Evolutionary conservation across 2,113 vertebrate genomes (phyloP).

Genomic region (Anseranas semipalmata): DNA sequence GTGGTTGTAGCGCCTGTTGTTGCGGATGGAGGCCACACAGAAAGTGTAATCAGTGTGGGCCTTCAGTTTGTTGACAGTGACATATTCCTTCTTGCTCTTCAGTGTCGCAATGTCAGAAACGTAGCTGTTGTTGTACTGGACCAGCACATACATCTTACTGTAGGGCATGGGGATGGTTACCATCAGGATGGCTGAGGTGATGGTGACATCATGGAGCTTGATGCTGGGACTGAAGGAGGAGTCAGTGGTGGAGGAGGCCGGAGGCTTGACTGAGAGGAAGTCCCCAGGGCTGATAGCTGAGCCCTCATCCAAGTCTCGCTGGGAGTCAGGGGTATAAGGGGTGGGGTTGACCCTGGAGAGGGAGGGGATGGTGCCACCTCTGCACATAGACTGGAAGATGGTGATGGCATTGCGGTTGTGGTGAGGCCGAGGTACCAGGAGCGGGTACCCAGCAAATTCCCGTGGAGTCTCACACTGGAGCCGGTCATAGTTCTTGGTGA

Average conservation of each 20-base stretch:
- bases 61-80: constrained; percentile 86
- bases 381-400: constrained; percentile 89
- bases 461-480: constrained; percentile 93
- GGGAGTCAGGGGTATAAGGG: constrained; percentile 81
- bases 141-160: constrained; percentile 96
- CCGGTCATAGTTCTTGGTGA: constrained; percentile 95
- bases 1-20: constrained; percentile 94
- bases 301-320: constrained; percentile 83
- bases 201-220: constrained; percentile 87
- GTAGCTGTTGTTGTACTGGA: constrained; percentile 91
- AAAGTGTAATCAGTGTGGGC: constrained; percentile 94
- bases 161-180: constrained; percentile 93
- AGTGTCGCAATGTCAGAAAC: constrained; percentile 88
- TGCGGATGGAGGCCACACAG: constrained; percentile 92
- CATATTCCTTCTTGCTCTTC: constrained; percentile 88
- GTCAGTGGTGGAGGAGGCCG: constrained; percentile 84
- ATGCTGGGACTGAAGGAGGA: constrained; percentile 86
- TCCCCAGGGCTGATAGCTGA: constrained; percentile 89
- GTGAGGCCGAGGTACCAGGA: constrained; percentile 88
- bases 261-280: constrained; percentile 86
- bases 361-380: constrained; percentile 84
- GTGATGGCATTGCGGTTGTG: constrained; percentile 90
- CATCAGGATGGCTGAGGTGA: constrained; percentile 85
- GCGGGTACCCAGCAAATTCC: constrained; percentile 88
- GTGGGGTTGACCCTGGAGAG: constrained; percentile 85